Evolutionary conservation across 2,888 invertebrate genomes (phyloP).

Genomic region (Drosophila maculinotata): DNA sequence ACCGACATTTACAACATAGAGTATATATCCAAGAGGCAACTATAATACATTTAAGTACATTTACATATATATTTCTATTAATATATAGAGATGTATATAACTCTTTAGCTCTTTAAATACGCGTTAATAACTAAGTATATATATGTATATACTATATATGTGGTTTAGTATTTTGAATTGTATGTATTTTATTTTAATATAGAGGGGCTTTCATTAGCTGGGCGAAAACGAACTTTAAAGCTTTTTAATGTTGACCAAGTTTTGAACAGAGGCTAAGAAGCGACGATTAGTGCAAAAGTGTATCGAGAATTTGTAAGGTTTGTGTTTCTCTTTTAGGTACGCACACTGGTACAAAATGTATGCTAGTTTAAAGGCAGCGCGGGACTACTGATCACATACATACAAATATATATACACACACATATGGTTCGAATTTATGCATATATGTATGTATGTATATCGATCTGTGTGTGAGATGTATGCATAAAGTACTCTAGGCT

Average conservation of each 20-base stretch:
- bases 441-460: not conserved
- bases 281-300: conserved; percentile 58
- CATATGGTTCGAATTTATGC: not conserved
- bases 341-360: conserved; percentile 75
- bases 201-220: conserved; percentile 2
- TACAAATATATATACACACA: conserved; percentile 8
- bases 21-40: conserved; percentile 62
- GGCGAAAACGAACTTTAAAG: conserved; percentile 49
- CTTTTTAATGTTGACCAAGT: conserved; percentile 36
- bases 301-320: conserved; percentile 44
- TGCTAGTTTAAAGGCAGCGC: conserved; percentile 72
- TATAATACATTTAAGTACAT: conserved; percentile 68
- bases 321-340: conserved; percentile 65
- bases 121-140: conserved; percentile 38
- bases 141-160: conserved; percentile 22
- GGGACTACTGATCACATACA: conserved; percentile 56
- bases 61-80: conserved; percentile 38
- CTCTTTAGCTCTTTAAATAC: conserved; percentile 42
- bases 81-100: conserved; percentile 25
- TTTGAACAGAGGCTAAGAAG: conserved; percentile 54
- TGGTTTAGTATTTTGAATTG: conserved; percentile 12
- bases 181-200: conserved; percentile 11
- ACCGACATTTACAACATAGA: conserved; percentile 67
- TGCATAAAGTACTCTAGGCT: conserved; percentile 55
- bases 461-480: conserved; percentile 27